phyloP scores from a whole-genome alignment of 2,113 vertebrate genomes.

The Melanocharis versteri region DNA sequence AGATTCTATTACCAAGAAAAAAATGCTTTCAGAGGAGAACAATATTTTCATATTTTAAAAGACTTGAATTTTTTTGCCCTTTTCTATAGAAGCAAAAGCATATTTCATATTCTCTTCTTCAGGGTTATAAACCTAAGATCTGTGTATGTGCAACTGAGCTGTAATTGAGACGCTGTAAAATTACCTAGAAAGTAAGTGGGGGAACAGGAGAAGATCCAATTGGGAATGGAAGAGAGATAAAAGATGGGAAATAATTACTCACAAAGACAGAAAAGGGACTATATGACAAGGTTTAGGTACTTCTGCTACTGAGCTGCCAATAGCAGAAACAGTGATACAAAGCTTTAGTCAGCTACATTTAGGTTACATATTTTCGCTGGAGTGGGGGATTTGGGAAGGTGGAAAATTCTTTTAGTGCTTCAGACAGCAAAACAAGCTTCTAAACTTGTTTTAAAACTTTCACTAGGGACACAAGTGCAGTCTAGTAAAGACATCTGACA shows the following conservation, averaged over 20 bases:
- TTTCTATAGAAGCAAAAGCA: not conserved
- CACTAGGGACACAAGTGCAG: not conserved
- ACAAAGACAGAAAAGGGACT: not conserved
- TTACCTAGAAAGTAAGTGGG: not conserved
- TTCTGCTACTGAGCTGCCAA: not conserved
- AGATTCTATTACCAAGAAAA: not conserved
- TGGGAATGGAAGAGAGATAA: not conserved
- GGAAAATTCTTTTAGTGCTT: not conserved
- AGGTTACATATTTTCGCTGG: fast-evolving
- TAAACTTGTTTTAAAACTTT: not conserved
- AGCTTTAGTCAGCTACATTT: not conserved
- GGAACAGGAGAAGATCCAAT: not conserved
- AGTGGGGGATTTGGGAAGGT: not conserved
- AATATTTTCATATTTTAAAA: not conserved
- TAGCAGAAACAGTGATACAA: not conserved
- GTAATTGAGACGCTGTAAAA: not conserved
- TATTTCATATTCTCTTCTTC: not conserved
- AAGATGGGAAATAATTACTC: not conserved
- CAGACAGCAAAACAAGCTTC: not conserved
- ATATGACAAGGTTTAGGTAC: not conserved
- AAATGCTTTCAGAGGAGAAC: not conserved
- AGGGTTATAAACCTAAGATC: not conserved
- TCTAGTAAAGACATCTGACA: not conserved
- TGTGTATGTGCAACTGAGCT: not conserved
- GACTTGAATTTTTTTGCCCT: not conserved